Evolutionary conservation across 2,888 invertebrate species (phyloP).

Genomic region (Cerastoderma edule): DNA sequence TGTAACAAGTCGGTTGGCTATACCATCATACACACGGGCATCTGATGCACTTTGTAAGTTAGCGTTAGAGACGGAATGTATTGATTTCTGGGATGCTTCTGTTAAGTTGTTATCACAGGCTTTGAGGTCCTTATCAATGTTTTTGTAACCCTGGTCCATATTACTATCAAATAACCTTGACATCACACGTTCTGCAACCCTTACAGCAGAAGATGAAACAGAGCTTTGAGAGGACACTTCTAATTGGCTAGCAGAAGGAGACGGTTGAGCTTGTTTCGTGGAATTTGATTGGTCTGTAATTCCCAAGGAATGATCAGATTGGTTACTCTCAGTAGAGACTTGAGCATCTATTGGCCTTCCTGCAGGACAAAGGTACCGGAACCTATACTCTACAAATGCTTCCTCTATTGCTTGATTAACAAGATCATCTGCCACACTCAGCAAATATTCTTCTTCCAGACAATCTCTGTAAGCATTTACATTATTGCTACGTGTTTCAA

Average conservation of each 20-base stretch:
- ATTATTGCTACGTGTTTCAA: conserved; percentile 9
- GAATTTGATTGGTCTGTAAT: conserved; percentile 50
- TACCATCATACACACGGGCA: background rate
- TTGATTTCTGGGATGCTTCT: conserved; percentile 24
- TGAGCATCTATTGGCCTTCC: conserved; percentile 25
- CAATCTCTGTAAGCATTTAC: background rate
- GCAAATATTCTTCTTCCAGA: conserved; percentile 36
- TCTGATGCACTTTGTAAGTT: background rate
- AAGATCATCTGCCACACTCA: conserved; percentile 46
- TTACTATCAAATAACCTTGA: conserved; percentile 37
- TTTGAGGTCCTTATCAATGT: conserved; percentile 2
- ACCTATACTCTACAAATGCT: conserved; percentile 51
- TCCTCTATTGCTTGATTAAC: conserved; percentile 53
- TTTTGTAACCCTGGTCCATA: background rate
- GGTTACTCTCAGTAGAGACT: conserved; percentile 43
- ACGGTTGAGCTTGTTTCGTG: conserved; percentile 29
- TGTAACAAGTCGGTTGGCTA: background rate
- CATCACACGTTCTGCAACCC: conserved; percentile 45
- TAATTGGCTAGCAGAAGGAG: conserved; percentile 8
- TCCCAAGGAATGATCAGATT: conserved; percentile 56
- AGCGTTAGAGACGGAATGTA: conserved; percentile 16
- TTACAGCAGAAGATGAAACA: conserved; percentile 26
- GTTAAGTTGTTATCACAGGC: conserved; percentile 42
- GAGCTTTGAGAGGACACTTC: background rate
- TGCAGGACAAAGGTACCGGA: conserved; percentile 19